Evolutionary conservation across 2,797 vertebrate genomes (phyloP).

Genomic region (Cynopterus sphinx): DNA sequence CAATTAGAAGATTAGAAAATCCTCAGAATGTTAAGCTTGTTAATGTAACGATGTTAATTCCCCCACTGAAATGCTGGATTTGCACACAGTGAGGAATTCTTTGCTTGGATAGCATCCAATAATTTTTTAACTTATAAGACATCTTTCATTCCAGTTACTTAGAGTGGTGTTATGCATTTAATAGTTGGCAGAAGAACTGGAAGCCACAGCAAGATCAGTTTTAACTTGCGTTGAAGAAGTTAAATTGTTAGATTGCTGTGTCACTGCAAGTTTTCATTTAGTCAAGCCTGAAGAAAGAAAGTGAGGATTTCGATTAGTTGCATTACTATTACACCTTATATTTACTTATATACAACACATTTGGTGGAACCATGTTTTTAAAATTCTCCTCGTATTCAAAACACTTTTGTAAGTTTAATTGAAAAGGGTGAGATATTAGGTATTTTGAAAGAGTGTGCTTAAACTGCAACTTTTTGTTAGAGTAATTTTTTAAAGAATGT

Average conservation of each 20-base stretch:
- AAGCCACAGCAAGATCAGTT: background rate
- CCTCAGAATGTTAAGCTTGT: constrained; percentile 66
- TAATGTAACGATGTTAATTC: constrained; percentile 62
- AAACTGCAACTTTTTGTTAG: background rate
- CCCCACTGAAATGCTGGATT: constrained; percentile 60
- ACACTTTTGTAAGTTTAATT: constrained; percentile 19
- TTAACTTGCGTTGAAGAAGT: background rate
- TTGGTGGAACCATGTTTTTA: constrained; percentile 1
- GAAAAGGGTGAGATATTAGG: background rate
- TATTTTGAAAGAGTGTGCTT: background rate
- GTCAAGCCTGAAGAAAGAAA: background rate
- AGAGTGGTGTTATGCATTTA: constrained; percentile 21
- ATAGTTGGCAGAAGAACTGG: background rate
- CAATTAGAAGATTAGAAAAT: constrained; percentile 66
- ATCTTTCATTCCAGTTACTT: constrained; percentile 45
- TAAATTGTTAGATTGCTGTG: background rate
- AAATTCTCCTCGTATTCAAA: background rate
- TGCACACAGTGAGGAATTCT: constrained; percentile 35
- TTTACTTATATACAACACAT: background rate
- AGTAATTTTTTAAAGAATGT: constrained; percentile 22
- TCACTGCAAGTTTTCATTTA: background rate
- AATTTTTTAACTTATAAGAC: constrained; percentile 34
- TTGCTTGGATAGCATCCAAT: constrained; percentile 39
- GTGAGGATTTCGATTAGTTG: background rate
- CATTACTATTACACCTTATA: background rate